phyloP scores from a whole-genome alignment of 2,113 vertebrate genomes.

The Todiramphus chloris region DNA sequence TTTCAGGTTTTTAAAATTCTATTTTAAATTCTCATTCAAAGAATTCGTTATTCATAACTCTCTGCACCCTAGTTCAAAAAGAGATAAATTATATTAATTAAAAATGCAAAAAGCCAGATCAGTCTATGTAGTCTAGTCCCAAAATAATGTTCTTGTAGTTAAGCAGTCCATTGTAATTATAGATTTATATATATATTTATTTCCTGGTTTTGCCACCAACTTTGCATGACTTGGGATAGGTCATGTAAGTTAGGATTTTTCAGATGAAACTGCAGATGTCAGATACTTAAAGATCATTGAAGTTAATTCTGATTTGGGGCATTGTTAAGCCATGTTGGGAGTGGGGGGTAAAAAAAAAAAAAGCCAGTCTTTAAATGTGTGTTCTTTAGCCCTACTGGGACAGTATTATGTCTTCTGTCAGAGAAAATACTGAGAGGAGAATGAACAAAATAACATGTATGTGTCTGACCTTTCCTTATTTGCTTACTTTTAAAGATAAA shows the following conservation, averaged over 20 bases:
- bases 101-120: constrained; percentile 41
- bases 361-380: not conserved
- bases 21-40: constrained; percentile 39
- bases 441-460: not conserved
- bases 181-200: not conserved
- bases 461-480: constrained; percentile 14
- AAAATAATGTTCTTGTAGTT: constrained; percentile 23
- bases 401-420: not conserved
- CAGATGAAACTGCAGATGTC: not conserved
- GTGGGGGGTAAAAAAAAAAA: not conserved
- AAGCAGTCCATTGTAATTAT: not conserved
- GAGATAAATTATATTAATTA: constrained; percentile 47
- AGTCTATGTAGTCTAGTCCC: not conserved
- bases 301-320: not conserved
- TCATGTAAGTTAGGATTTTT: not conserved
- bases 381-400: not conserved
- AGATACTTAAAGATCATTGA: not conserved
- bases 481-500: constrained; percentile 33
- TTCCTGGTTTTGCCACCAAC: not conserved
- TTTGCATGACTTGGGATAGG: not conserved
- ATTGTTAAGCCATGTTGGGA: not conserved
- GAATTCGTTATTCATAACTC: not conserved
- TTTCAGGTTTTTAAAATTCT: not conserved
- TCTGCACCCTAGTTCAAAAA: not conserved
- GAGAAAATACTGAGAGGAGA: not conserved